Evolutionary conservation across 2,113 vertebrate species (phyloP).

Genomic region (Psilopsiagon aymara): DNA sequence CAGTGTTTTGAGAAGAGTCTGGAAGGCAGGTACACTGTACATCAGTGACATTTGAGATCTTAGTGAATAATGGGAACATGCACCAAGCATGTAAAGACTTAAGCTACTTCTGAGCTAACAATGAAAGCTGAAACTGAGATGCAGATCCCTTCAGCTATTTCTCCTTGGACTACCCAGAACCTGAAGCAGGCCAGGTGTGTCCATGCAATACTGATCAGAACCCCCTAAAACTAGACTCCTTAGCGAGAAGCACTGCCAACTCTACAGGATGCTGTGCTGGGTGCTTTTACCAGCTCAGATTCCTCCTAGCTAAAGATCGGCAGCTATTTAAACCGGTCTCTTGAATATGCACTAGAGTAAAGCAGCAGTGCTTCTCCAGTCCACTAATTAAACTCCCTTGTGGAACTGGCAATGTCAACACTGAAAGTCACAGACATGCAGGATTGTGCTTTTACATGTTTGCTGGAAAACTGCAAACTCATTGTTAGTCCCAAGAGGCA

Average conservation of each 20-base stretch:
- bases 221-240: neutral
- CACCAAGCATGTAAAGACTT: neutral
- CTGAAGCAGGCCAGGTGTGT: neutral
- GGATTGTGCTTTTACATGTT: neutral
- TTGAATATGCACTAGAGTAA: neutral
- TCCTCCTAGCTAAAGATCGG: neutral
- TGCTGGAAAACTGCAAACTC: neutral
- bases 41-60: neutral
- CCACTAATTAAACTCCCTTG: neutral
- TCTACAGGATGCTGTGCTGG: neutral
- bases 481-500: neutral
- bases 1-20: neutral
- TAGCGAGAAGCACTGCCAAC: neutral
- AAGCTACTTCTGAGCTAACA: neutral
- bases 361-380: neutral
- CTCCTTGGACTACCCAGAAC: neutral
- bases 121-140: neutral
- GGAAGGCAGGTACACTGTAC: neutral
- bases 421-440: neutral
- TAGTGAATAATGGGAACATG: neutral
- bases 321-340: neutral
- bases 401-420: neutral
- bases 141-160: neutral
- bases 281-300: neutral
- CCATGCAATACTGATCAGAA: neutral